These are phyloP conservation scores for Liolophura sinensis DNA, from an alignment of 1,140 invertebrate species.

Conservation along the genomic window DNA sequence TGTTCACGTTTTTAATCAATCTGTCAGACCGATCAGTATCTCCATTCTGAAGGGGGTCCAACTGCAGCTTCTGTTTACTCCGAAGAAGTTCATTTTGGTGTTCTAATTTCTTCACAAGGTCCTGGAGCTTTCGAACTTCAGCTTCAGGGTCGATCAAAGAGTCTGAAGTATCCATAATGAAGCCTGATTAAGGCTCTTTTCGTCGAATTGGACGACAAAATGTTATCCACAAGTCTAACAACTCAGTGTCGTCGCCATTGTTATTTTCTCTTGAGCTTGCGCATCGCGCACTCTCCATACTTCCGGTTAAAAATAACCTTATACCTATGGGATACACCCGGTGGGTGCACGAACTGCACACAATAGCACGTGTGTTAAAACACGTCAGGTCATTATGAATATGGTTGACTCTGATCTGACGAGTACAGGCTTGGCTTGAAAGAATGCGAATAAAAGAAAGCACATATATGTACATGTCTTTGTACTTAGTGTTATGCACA, in stretches of 20 bases:
- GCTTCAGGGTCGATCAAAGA: conserved; percentile 49
- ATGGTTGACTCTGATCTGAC: no score
- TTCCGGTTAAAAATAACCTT: background rate
- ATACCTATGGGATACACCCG: background rate
- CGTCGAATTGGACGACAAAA: background rate
- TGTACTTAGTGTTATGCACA: no score
- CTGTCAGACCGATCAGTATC: conserved; percentile 25
- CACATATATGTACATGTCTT: no score
- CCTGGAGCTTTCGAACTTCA: conserved; percentile 59
- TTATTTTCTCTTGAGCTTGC: background rate
- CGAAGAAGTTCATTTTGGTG: conserved; percentile 57
- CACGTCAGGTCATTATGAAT: no score
- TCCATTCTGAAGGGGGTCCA: conserved; percentile 25
- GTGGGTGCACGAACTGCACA: no score
- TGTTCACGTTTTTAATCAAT: conserved; percentile 26
- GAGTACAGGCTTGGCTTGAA: no score
- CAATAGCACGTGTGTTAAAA: no score
- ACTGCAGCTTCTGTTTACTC: conserved; percentile 44
- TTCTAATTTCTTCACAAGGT: conserved; percentile 58
- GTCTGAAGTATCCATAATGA: conserved; percentile 31
- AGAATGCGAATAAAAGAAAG: no score
- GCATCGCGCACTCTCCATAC: background rate
- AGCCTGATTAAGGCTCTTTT: conserved; percentile 1
- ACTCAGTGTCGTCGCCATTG: background rate
- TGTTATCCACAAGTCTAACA: background rate